These are phyloP conservation scores for Notarius quadriscutis DNA, from an alignment of 2,113 vertebrate species.

Conservation along the genomic window DNA sequence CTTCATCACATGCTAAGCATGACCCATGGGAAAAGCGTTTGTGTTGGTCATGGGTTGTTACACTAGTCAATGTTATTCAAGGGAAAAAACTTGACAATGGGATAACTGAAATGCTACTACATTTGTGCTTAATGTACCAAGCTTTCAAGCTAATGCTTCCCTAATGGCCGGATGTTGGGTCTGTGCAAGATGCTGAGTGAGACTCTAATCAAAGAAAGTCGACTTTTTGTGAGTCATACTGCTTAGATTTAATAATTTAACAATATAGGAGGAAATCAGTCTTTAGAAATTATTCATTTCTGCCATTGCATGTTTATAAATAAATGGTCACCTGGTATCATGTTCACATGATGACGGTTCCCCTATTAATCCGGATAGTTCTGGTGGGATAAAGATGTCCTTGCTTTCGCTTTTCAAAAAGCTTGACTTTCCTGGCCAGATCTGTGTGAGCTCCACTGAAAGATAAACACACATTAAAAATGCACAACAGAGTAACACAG, in stretches of 20 bases:
- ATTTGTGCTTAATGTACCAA: slow-evolving; percentile 26
- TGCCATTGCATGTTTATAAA: background rate
- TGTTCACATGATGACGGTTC: slow-evolving; percentile 58
- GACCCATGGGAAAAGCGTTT: background rate
- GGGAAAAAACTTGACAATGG: background rate
- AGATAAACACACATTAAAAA: slow-evolving; percentile 14
- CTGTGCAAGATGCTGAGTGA: slow-evolving; percentile 24
- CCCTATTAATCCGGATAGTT: slow-evolving; percentile 68
- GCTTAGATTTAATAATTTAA: background rate
- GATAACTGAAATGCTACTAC: background rate
- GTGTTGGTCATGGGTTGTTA: background rate
- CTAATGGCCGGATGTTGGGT: slow-evolving; percentile 32
- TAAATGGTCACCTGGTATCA: slow-evolving; percentile 69
- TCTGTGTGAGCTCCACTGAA: slow-evolving; percentile 80
- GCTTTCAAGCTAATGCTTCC: background rate
- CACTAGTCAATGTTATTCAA: background rate
- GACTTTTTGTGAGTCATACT: background rate
- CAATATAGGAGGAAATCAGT: background rate
- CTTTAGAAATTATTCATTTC: background rate
- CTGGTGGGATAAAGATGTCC: slow-evolving; percentile 75
- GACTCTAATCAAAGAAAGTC: slow-evolving; percentile 4
- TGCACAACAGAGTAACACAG: background rate
- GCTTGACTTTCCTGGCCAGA: slow-evolving; percentile 66
- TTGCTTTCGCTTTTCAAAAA: slow-evolving; percentile 80
- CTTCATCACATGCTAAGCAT: slow-evolving; percentile 23